Evolutionary conservation across 1,140 invertebrate species (phyloP).

Genomic region (Dendroctonus valens): DNA sequence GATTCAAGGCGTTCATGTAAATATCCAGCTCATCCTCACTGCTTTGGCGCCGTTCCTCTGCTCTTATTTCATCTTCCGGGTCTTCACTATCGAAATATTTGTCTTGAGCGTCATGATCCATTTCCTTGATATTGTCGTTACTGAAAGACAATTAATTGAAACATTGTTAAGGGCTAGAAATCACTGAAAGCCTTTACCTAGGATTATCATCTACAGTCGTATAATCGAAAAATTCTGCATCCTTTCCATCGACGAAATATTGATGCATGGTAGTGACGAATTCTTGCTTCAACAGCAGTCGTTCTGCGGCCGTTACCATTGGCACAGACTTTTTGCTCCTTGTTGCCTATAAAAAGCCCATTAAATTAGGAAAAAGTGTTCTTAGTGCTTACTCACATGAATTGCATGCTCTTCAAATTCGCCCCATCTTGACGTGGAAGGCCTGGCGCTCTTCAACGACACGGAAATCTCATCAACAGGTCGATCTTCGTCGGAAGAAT

Average conservation of each 20-base stretch:
- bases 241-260: slow-evolving; percentile 81
- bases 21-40: slow-evolving; percentile 69
- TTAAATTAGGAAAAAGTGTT: not conserved
- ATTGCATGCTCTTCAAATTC: slow-evolving; percentile 51
- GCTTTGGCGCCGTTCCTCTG: slow-evolving; percentile 35
- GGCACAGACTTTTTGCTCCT: slow-evolving; percentile 32
- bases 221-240: slow-evolving; percentile 86
- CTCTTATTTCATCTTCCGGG: slow-evolving; percentile 54
- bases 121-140: slow-evolving; percentile 73
- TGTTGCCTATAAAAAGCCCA: slow-evolving; percentile 8
- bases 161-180: not conserved
- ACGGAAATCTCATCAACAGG: slow-evolving; percentile 36
- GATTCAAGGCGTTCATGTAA: slow-evolving; percentile 67
- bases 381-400: slow-evolving; percentile 1
- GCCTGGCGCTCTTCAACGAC: slow-evolving; percentile 20
- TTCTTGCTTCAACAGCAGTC: slow-evolving; percentile 72
- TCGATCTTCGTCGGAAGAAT: slow-evolving; percentile 45
- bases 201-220: slow-evolving; percentile 72
- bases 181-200: slow-evolving; percentile 32
- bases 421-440: slow-evolving; percentile 52
- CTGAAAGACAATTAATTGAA: slow-evolving; percentile 37
- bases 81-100: slow-evolving; percentile 85
- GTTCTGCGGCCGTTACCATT: slow-evolving; percentile 57
- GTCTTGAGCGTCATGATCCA: slow-evolving; percentile 78
- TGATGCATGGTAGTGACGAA: slow-evolving; percentile 86